Base-by-base conservation (phyloP, 2,888 invertebrate genomes). In the Cantharis rufa region DNA sequence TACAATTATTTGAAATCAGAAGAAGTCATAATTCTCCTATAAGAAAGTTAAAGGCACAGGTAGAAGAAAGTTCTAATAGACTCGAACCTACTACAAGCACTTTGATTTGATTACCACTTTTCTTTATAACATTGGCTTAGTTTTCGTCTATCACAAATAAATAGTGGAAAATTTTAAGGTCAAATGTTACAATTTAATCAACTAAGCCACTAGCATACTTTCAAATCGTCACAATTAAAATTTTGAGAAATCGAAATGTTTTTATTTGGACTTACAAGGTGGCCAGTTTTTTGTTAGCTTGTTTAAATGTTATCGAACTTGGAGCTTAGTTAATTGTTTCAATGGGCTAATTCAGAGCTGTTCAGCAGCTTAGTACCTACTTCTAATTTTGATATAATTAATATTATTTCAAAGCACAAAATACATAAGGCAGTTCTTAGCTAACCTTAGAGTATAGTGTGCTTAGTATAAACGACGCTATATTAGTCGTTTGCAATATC, bases 11-110 rank as follows among this genome's bases (percentile, higher is more conserved):
- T 81, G 83, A 83, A 85, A 84, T 82, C 84, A 84, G 84, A 85
- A 85, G 81, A 83, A 85, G 83, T 84, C 78, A 84, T 81, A 83
- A 82, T 84, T 86, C 85, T 84, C 84, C 84, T 85, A 84, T 84
- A 83, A 86, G 85, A 86, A 82, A 86, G 86, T 86, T 84, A 86
- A 87, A 87, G 88, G 88, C 88, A 88, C 88, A 86, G 86, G 86
- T 87, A 87, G 87, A 87, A 86, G 84, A 86, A 74, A 75, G 70
- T 77, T 75, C 75, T 79, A 76, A 75, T 69, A 86, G 80, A 82
- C 80, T 80, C 75, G 74, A 75, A 78, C 75, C 74, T 79, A 80
- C 80, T 83, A 83, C 81, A 82, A 82, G 82, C 80, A 81, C 78
- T 78, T 78, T n/a, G 32, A 71, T 21, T 72, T 77, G n/a, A 28